Percentiles rank a stretch among this genome's conserved stretches.
Conservation (phyloP, 2,113 vertebrate genomes). For the Nyctibius bracteatus region DNA sequence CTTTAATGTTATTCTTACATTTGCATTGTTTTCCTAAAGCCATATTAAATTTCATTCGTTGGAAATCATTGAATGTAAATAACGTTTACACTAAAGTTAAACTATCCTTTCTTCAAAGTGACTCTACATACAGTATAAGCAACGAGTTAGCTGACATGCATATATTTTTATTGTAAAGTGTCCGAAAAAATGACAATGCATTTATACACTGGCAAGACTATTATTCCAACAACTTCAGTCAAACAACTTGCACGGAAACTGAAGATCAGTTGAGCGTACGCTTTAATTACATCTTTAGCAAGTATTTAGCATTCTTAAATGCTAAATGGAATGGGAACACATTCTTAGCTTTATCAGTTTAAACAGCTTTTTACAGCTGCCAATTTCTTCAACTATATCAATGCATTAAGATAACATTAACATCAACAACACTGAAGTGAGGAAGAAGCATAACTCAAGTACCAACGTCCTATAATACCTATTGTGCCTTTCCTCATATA, state of each 20-base stretch:
- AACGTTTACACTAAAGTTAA: background rate
- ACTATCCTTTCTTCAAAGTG: background rate
- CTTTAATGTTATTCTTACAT: no score
- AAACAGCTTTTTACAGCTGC: background rate
- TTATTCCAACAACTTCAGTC: background rate
- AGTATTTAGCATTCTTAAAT: background rate
- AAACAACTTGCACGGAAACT: background rate
- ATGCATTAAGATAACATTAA: background rate
- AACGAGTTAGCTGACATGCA: fast-evolving
- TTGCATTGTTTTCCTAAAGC: background rate
- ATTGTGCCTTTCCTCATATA: background rate
- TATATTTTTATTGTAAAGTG: background rate
- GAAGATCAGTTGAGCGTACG: background rate
- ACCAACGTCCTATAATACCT: background rate
- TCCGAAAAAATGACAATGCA: background rate
- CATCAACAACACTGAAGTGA: background rate
- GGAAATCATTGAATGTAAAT: background rate
- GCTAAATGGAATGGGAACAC: background rate
- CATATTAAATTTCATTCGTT: background rate
- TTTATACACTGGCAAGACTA: background rate
- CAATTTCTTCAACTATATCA: background rate
- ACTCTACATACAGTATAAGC: background rate
- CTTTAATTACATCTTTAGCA: background rate
- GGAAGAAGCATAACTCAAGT: background rate
- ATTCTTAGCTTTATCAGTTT: background rate